Percentiles rank a stretch among this genome's conserved stretches.
These are phyloP conservation scores for Pristionchus fissidentatus DNA, from an alignment of 2,888 invertebrate genomes.

Conservation along the genomic window DNA sequence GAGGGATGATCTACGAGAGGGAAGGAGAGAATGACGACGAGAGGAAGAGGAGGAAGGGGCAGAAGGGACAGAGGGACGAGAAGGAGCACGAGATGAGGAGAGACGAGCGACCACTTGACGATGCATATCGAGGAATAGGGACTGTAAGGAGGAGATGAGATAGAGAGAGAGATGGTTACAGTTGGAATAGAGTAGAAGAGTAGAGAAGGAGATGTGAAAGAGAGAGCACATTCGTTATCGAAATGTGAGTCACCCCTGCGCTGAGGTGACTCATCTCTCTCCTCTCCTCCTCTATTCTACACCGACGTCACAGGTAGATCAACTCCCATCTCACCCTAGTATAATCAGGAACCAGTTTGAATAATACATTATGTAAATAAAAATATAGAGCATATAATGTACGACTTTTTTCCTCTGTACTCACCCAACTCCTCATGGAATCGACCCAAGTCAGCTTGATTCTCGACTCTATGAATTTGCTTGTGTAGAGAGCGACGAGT, in stretches of 20 bases:
- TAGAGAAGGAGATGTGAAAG: background rate
- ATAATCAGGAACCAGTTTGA: background rate
- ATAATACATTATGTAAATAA: background rate
- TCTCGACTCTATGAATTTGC: conserved; percentile 57
- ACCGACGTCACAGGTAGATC: background rate
- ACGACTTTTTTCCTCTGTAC: too few relatives aligned
- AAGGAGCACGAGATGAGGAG: background rate
- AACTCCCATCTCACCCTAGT: background rate
- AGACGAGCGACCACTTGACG: background rate
- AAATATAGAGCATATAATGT: background rate
- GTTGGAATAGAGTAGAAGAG: background rate
- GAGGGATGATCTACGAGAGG: conserved; percentile 29
- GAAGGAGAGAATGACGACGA: conserved; percentile 2
- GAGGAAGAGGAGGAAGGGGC: background rate
- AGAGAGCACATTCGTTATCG: conserved; percentile 3
- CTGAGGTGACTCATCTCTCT: conserved; percentile 6
- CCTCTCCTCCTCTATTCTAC: conserved; percentile 1
- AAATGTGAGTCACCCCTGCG: background rate
- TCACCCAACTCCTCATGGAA: conserved; percentile 60
- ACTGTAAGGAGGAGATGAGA: background rate
- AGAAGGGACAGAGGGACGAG: background rate
- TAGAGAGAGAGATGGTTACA: background rate
- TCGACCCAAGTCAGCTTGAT: conserved; percentile 59
- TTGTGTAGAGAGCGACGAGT: conserved; percentile 55
- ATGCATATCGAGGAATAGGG: conserved; percentile 12